Conservation (phyloP, 2,113 vertebrate genomes). For the Elachura formosa region DNA sequence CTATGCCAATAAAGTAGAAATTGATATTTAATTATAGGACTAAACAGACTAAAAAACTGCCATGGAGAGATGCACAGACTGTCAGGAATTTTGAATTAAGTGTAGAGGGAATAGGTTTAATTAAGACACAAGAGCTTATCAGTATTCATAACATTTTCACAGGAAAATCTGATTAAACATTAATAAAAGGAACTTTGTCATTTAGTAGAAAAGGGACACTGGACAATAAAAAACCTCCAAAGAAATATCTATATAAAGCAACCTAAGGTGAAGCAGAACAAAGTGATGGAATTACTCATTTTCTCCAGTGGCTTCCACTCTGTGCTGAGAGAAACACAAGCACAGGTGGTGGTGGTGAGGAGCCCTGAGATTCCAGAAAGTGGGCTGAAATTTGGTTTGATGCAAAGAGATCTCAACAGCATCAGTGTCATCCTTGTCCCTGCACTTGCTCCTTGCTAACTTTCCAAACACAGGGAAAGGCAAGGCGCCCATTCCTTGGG, state of each 20-base stretch:
- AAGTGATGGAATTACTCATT: background rate
- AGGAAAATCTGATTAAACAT: background rate
- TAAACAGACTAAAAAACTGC: background rate
- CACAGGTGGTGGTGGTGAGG: rapidly evolving
- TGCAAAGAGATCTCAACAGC: background rate
- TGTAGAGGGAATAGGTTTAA: background rate
- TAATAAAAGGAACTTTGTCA: background rate
- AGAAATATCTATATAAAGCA: background rate
- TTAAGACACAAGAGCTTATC: background rate
- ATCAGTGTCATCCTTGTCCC: background rate
- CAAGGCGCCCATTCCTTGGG: background rate
- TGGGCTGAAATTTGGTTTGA: background rate
- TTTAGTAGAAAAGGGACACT: background rate
- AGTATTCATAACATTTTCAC: background rate
- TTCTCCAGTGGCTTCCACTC: background rate
- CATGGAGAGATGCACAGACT: background rate
- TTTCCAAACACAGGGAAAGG: background rate
- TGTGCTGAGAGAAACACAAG: background rate
- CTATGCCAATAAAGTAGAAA: background rate
- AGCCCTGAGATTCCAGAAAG: background rate
- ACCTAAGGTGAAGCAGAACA: background rate
- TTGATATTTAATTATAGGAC: rapidly evolving
- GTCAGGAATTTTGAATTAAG: background rate
- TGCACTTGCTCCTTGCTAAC: rapidly evolving
- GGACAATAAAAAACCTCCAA: background rate